Percentiles rank a stretch among this genome's conserved stretches.
These are phyloP conservation scores for Apodemia duryi DNA, from an alignment of 2,888 invertebrate genomes.

Conservation along the genomic window DNA sequence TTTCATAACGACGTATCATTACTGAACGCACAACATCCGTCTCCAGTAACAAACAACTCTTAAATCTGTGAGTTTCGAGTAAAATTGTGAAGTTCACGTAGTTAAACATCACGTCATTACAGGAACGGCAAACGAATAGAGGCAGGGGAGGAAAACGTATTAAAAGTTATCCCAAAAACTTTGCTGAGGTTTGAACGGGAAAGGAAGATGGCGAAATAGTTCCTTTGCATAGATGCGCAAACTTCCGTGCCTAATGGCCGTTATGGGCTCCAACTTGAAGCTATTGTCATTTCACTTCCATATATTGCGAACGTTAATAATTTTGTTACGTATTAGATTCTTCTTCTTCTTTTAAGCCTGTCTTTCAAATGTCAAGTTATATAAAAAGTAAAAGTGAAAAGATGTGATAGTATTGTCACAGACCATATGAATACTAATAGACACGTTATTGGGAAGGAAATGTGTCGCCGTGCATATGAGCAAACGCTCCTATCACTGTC, in stretches of 20 bases:
- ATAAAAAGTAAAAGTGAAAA: background rate
- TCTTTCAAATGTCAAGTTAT: constrained; percentile 3
- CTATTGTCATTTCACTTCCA: constrained; percentile 32
- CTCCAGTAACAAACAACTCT: background rate
- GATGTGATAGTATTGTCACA: too few relatives aligned
- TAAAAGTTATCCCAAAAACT: constrained; percentile 51
- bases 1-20: background rate
- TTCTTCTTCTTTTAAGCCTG: too few relatives aligned
- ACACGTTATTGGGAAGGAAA: too few relatives aligned
- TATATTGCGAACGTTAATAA: constrained; percentile 29
- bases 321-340: background rate
- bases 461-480: too few relatives aligned
- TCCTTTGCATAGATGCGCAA: constrained; percentile 37
- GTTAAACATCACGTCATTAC: constrained; percentile 33
- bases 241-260: constrained; percentile 36
- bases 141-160: constrained; percentile 46
- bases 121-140: constrained; percentile 38
- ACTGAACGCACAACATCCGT: background rate
- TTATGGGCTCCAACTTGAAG: constrained; percentile 31
- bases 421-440: too few relatives aligned
- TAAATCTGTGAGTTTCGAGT: constrained; percentile 21
- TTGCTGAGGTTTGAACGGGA: constrained; percentile 27
- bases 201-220: constrained; percentile 36
- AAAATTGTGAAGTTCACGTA: constrained; percentile 6
- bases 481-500: too few relatives aligned